Evolutionary conservation across 2,888 invertebrate genomes (phyloP).

Genomic region (Oasisia sp.): DNA sequence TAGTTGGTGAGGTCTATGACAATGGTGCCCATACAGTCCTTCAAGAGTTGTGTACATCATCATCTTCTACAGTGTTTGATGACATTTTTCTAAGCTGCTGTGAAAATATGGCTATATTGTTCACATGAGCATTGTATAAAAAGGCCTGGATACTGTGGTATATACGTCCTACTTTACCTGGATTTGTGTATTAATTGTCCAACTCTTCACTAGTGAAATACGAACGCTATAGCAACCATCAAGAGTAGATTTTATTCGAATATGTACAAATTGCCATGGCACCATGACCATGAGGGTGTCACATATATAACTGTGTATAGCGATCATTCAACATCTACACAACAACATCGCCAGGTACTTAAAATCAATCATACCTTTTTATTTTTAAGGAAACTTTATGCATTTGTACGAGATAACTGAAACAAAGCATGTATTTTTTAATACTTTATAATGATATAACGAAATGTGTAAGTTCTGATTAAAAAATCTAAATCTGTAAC

Average conservation of each 20-base stretch:
- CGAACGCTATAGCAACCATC: background rate
- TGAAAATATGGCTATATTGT: too few species aligned
- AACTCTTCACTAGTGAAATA: background rate
- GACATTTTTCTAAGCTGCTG: too few species aligned
- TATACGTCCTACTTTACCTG: background rate
- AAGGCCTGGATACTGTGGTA: too few species aligned
- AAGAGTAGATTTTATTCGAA: background rate
- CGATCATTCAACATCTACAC: background rate
- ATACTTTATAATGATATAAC: background rate
- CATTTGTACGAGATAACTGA: background rate
- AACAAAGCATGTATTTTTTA: background rate
- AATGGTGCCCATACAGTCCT: too few species aligned
- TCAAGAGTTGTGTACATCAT: too few species aligned
- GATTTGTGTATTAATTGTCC: background rate
- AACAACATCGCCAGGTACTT: background rate
- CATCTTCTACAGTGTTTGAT: too few species aligned
- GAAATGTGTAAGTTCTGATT: background rate
- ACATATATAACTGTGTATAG: background rate
- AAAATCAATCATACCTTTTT: too few species aligned
- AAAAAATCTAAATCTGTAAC: background rate
- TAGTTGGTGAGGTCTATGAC: too few species aligned
- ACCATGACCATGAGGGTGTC: background rate
- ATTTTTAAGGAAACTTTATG: background rate
- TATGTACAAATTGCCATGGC: conserved; percentile 1
- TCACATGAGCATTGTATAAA: too few species aligned